Evolutionary conservation across 1,140 invertebrate genomes (phyloP), one percentile per base, ranked within the genome.

Genomic region (Mamestra configurata): DNA sequence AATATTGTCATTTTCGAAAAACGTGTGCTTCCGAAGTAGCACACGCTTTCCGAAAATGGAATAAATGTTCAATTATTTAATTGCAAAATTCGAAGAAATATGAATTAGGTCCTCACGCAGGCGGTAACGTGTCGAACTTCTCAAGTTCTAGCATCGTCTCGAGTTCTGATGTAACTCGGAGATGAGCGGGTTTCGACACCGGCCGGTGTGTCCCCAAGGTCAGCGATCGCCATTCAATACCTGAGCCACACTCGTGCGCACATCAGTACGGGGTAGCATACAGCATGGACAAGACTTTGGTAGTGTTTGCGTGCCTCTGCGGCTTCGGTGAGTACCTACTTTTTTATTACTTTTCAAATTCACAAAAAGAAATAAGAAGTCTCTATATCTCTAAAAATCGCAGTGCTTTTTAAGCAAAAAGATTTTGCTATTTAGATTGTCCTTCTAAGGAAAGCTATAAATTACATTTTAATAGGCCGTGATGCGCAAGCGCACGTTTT

Each of bases 171-270:
- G 89, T 91, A 89, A 88, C 49, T 79, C 72, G 82, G 61, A 86
- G 88, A 89, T 89, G 87, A 87, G 81, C 86, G 84, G 83, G 86
- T 93, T 90, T 88, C 86, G 82, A 87, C 88, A 91, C 72, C 61
- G 66, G 11, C 49, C 86, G 84, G 88, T 86, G 81, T 89, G 89
- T 90, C 91, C 86, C 85, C 90, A 92, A 93, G 90, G 91, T 90
- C 90, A 20, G 70, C 70, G 88, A 73, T 43, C n/a, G 43, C 66
- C 84, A 86, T 83, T 92, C 87, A 90, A 84, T 88, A 82, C 79
- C 75, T 71, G 86, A 86, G 78, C 81, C 61, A 84, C 85, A 84
- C 87, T 88, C 82, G 86, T 83, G 85, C 83, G 84, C 88, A 84
- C 89, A 86, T 84, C 88, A 80, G 82, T 86, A 66, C 75, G 43